phyloP scores from a whole-genome alignment of 1,140 invertebrate genomes.

The Sminthurinus signatus region DNA sequence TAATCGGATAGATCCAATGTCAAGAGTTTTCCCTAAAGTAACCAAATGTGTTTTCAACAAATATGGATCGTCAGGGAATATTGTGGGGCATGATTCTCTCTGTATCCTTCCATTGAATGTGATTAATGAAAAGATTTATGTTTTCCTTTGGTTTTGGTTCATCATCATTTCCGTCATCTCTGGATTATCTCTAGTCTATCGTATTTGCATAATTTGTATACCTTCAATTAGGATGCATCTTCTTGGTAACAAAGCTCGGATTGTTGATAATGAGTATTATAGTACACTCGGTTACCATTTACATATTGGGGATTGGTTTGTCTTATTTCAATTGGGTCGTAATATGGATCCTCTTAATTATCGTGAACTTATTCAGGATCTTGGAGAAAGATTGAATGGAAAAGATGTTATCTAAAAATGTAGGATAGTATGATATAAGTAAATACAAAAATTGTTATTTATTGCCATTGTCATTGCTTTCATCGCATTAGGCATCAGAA shows the following conservation, averaged over 20 bases:
- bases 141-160: conserved; percentile 86
- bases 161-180: conserved; percentile 71
- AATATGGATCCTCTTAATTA: conserved; percentile 87
- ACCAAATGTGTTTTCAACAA: conserved; percentile 55
- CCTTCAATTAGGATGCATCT: conserved; percentile 66
- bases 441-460: conserved; percentile 43
- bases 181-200: conserved; percentile 69
- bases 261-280: conserved; percentile 62
- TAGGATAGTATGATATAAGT: conserved; percentile 42
- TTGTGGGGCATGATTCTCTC: conserved; percentile 42
- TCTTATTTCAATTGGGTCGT: conserved; percentile 83
- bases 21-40: conserved; percentile 40
- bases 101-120: conserved; percentile 70
- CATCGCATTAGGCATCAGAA: too few species aligned
- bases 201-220: conserved; percentile 64
- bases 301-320: conserved; percentile 88
- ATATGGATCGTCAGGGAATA: conserved; percentile 17
- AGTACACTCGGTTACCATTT: conserved; percentile 69
- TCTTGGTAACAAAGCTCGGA: conserved; percentile 68
- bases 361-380: conserved; percentile 72
- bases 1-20: conserved; percentile 34
- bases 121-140: conserved; percentile 72
- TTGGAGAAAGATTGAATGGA: conserved; percentile 66
- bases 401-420: conserved; percentile 53
- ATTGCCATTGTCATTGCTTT: not conserved